These are phyloP conservation scores for Solenopsis invicta DNA, from an alignment of 1,140 invertebrate species.

Conservation along the genomic window DNA sequence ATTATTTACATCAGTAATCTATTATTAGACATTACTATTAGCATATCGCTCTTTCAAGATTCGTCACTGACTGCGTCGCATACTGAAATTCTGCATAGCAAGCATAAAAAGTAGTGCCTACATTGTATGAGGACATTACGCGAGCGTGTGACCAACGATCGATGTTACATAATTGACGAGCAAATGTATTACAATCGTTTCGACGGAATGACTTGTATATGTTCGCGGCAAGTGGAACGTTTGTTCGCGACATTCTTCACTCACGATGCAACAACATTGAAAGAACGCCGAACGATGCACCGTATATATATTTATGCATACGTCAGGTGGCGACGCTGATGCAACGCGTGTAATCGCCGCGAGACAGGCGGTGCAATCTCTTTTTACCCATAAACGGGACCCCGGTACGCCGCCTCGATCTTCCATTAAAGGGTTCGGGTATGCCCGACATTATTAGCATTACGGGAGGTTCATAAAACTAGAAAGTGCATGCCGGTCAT, in stretches of 20 bases:
- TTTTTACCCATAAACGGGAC: constrained; percentile 47
- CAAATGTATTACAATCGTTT: constrained; percentile 52
- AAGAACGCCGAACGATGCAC: constrained; percentile 50
- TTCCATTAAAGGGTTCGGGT: not conserved
- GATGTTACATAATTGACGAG: constrained; percentile 54
- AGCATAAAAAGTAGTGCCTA: constrained; percentile 13
- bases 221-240: constrained; percentile 20
- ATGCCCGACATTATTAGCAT: constrained; percentile 41
- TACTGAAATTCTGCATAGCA: not conserved
- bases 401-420: not conserved
- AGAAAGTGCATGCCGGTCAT: constrained; percentile 22
- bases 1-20: not conserved
- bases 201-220: constrained; percentile 16
- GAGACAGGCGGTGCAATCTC: constrained; percentile 43
- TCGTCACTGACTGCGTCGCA: not conserved
- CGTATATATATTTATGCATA: constrained; percentile 56
- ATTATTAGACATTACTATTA: not conserved
- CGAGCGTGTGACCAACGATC: constrained; percentile 30
- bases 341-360: constrained; percentile 36
- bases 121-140: constrained; percentile 6
- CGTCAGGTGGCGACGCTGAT: constrained; percentile 32
- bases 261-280: not conserved
- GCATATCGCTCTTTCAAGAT: not conserved
- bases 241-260: constrained; percentile 35
- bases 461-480: constrained; percentile 37